Evolutionary conservation across 2,113 vertebrate species (phyloP).

Genomic region (Thinocorus orbignyianus): DNA sequence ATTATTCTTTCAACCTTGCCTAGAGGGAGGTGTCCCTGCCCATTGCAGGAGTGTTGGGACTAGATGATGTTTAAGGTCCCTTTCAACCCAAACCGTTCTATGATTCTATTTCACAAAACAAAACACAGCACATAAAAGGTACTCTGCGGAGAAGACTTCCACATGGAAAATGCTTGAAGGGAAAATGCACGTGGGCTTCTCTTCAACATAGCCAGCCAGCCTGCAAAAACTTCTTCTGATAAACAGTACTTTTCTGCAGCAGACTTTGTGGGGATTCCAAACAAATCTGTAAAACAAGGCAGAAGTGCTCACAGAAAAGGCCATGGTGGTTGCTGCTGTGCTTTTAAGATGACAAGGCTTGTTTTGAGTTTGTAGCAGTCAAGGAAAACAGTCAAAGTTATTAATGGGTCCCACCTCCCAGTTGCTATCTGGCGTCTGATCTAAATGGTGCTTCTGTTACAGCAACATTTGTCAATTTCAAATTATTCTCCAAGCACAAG

Average conservation of each 20-base stretch:
- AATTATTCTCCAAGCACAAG: not conserved
- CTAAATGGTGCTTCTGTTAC: slow-evolving; percentile 13
- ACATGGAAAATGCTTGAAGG: not conserved
- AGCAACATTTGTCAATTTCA: slow-evolving; percentile 49
- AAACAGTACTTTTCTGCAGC: not conserved
- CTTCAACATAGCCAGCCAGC: not conserved
- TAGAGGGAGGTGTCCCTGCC: too few relatives aligned
- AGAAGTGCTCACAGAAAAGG: not conserved
- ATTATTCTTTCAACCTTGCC: too few relatives aligned
- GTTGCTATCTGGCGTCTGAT: slow-evolving; percentile 34
- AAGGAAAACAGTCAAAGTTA: slow-evolving; percentile 11
- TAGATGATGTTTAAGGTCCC: too few relatives aligned
- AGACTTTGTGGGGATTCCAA: not conserved
- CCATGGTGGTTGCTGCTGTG: not conserved
- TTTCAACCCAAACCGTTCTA: too few relatives aligned
- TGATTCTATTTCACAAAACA: not conserved
- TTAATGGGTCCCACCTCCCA: not conserved
- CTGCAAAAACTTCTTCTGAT: not conserved
- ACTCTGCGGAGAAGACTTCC: not conserved
- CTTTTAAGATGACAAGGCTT: slow-evolving; percentile 36
- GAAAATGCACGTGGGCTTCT: not conserved
- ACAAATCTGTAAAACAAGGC: not conserved
- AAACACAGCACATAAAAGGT: not conserved
- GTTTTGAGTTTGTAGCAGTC: slow-evolving; percentile 17
- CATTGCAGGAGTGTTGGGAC: too few relatives aligned